A percentile compares a stretch with the other conserved stretches of the same genome.
phyloP scores from a whole-genome alignment of 2,113 vertebrate genomes.

The Turnix velox region DNA sequence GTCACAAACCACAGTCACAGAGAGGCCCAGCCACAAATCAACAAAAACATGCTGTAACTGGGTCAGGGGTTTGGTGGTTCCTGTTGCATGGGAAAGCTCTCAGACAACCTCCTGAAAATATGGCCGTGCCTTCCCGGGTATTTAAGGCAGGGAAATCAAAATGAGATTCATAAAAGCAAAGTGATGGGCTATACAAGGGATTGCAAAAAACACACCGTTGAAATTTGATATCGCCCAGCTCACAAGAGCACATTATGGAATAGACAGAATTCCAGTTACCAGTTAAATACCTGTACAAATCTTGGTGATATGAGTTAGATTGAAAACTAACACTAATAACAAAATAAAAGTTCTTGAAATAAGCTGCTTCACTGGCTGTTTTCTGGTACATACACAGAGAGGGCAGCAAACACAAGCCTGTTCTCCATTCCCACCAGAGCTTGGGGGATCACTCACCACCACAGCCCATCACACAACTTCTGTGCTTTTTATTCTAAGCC shows the following conservation, averaged over 20 bases:
- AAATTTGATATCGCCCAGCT: neutral
- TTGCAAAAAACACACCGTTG: neutral
- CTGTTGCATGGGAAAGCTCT: neutral
- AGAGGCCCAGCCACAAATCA: neutral
- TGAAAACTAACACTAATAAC: neutral
- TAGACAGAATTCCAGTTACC: neutral
- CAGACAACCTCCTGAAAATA: neutral
- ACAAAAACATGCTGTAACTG: neutral
- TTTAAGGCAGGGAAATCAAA: neutral
- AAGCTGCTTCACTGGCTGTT: neutral
- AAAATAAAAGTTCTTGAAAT: constrained; percentile 16
- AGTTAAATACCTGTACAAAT: neutral
- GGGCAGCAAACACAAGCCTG: neutral
- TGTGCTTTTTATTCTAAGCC: constrained; percentile 39
- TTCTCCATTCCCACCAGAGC: constrained; percentile 10
- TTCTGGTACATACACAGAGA: neutral
- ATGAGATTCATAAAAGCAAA: neutral
- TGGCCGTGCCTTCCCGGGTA: neutral
- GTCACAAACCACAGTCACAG: neutral
- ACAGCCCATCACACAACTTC: neutral
- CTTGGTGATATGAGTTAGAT: too few relatives aligned
- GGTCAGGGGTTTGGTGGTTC: neutral
- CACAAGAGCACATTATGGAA: rapidly evolving
- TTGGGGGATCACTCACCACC: neutral
- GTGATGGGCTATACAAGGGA: neutral